Evolutionary conservation across 2,797 vertebrate genomes (phyloP), one percentile per base, ranked within the genome.

Genomic region (Synaphobranchus kaupii): DNA sequence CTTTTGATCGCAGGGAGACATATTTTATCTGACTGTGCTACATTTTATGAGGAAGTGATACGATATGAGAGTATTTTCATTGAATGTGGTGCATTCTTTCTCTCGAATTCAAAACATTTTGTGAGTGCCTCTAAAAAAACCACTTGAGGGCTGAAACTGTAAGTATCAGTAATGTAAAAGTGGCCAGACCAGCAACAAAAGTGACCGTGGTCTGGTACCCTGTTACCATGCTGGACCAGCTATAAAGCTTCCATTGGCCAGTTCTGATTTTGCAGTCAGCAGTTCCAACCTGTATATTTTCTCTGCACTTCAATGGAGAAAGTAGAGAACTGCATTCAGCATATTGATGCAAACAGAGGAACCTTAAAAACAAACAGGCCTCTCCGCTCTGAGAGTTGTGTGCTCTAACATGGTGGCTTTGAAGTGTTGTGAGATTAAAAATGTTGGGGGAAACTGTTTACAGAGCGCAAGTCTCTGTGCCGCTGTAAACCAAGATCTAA

Each of bases 401-500:
- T 60, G 86, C 47, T 82, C 54, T 68, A n/a, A 63, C 10, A 8
- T 47, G 78, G 56, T 60, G 83, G 17, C 86, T 82, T 56, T 71
- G 15, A 52, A 73, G 76, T 88, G 76, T 17, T 25, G 22, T 73
- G 6, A 60, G 68, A 76, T 60, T 60, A 28, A 44, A 34, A 56
- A 34, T 15, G 10, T 71, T 28, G 0, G 50, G 28, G 71, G 56
- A 28, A 58, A 7, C 15, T 80, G 68, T 86, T 73, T 76, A 71
- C 47, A 81, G 25, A 86, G 76, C 81, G 31, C 47, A 15, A 66
- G 47, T 87, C 83, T 86, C 80, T 76, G 85, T 68, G 68, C 58
- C 84, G 28, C 85, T 83, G 73, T 88, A 91, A 76, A 58, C 39
- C 56, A 48, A 86, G 81, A 85, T 83, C 73, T 88, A 81, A 89